phyloP scores from a whole-genome alignment of 2,797 vertebrate species.

The Diplodus sargus region DNA sequence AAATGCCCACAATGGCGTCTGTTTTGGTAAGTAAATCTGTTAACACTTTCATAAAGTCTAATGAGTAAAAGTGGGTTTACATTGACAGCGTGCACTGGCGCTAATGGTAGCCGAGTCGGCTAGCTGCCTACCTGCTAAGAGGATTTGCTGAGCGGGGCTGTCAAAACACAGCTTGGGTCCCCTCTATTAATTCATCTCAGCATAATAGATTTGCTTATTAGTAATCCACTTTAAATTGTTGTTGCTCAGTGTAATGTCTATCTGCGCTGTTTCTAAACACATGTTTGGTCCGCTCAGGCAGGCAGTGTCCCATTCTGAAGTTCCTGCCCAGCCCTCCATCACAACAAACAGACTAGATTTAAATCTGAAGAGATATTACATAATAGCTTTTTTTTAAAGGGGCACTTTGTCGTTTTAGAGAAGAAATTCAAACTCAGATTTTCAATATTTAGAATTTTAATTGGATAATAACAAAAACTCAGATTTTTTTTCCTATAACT shows the following conservation, averaged over 20 bases:
- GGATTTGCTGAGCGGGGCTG: conserved; percentile 59
- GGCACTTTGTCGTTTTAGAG: too few relatives aligned
- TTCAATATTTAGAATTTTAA: too few relatives aligned
- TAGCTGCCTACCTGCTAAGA: conserved; percentile 58
- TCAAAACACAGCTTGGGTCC: conserved; percentile 7
- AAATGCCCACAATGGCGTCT: conserved; percentile 75
- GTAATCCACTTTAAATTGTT: not conserved
- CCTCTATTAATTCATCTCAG: not conserved
- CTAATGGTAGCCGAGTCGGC: conserved; percentile 33
- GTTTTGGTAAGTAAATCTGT: conserved; percentile 76
- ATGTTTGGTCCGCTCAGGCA: not conserved
- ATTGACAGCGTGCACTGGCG: not conserved
- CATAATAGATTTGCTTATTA: too few relatives aligned
- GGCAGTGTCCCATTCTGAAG: not conserved
- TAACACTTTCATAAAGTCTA: fast-evolving
- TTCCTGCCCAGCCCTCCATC: not conserved
- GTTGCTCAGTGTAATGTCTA: not conserved
- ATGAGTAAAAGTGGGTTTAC: not conserved
- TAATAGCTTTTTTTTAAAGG: not conserved
- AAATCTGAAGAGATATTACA: not conserved
- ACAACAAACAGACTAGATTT: not conserved
- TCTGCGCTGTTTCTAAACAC: not conserved
- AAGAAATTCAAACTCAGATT: too few relatives aligned
- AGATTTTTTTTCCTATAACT: too few relatives aligned
- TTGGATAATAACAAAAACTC: too few relatives aligned